Evolutionary conservation across 1,140 invertebrate genomes (phyloP).

Genomic region (Eufriesea mexicana): DNA sequence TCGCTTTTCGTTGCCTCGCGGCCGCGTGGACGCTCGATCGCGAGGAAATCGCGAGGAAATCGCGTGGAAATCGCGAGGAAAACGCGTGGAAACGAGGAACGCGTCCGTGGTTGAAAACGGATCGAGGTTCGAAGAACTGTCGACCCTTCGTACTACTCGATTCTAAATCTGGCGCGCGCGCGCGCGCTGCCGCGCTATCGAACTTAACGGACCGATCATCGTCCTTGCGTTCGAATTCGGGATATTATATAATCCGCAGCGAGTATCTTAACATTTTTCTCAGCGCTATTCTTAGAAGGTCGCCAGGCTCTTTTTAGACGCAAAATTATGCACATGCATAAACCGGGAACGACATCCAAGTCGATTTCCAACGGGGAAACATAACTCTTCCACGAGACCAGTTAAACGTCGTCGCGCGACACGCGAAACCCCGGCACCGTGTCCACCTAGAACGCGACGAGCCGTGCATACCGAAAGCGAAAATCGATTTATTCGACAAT

Average conservation of each 20-base stretch:
- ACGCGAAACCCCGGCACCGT: background rate
- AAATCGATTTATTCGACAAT: slow-evolving; percentile 61
- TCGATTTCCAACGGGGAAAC: background rate
- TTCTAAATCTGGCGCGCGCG: background rate
- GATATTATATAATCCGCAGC: background rate
- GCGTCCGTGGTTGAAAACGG: too few relatives aligned
- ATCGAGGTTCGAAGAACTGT: background rate
- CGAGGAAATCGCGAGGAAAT: background rate
- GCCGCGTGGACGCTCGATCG: too few relatives aligned
- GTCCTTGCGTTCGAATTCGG: background rate
- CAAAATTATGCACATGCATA: slow-evolving; percentile 32
- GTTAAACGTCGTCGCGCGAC: background rate
- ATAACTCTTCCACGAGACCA: background rate
- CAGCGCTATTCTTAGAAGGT: slow-evolving; percentile 3
- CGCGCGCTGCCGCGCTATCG: too few relatives aligned
- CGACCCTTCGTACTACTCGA: background rate
- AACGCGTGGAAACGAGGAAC: background rate
- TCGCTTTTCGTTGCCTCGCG: too few relatives aligned
- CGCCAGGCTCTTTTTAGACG: background rate
- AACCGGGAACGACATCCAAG: background rate
- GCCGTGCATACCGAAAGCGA: slow-evolving; percentile 52
- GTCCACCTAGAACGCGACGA: slow-evolving; percentile 16
- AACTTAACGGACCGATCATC: background rate
- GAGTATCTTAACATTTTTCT: background rate
- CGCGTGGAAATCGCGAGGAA: too few relatives aligned